Evolutionary conservation across 2,113 vertebrate species (phyloP).

Genomic region (Bettongia penicillata): DNA sequence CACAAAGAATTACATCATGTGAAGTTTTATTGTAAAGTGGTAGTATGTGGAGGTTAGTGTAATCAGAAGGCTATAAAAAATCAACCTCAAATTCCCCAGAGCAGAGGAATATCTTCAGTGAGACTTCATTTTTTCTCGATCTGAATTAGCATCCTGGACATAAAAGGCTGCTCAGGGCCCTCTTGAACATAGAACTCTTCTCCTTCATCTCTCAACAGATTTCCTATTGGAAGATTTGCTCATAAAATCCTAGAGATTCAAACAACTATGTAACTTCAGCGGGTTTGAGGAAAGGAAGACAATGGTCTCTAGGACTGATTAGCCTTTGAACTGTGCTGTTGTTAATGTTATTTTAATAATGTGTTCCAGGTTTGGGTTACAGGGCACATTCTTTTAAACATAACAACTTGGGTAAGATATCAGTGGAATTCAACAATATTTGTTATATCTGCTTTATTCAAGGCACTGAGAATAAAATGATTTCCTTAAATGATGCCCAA

Average conservation of each 20-base stretch:
- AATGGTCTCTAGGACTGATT: neutral
- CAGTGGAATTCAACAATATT: no score
- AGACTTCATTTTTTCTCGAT: slow-evolving; percentile 53
- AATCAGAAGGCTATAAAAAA: slow-evolving; percentile 44
- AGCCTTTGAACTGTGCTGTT: slow-evolving; percentile 9
- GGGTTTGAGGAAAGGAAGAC: slow-evolving; percentile 27
- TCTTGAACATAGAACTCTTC: neutral
- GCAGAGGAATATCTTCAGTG: slow-evolving; percentile 47
- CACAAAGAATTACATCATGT: neutral
- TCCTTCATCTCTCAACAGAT: neutral
- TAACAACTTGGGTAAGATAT: no score
- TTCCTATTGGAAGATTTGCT: neutral
- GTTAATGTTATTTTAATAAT: slow-evolving; percentile 59
- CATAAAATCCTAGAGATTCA: neutral
- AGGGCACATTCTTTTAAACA: no score
- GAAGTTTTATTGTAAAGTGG: slow-evolving; percentile 64
- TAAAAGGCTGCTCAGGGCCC: neutral
- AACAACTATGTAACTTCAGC: neutral
- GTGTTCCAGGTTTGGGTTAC: slow-evolving; percentile 60
- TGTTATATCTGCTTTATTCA: no score
- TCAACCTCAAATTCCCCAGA: slow-evolving; percentile 43
- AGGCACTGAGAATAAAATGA: no score
- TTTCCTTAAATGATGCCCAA: no score
- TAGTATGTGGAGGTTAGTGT: slow-evolving; percentile 27
- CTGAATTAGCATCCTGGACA: neutral